These are phyloP conservation scores for Rhinogobius similis DNA, from an alignment of 2,113 vertebrate genomes.

Conservation along the genomic window DNA sequence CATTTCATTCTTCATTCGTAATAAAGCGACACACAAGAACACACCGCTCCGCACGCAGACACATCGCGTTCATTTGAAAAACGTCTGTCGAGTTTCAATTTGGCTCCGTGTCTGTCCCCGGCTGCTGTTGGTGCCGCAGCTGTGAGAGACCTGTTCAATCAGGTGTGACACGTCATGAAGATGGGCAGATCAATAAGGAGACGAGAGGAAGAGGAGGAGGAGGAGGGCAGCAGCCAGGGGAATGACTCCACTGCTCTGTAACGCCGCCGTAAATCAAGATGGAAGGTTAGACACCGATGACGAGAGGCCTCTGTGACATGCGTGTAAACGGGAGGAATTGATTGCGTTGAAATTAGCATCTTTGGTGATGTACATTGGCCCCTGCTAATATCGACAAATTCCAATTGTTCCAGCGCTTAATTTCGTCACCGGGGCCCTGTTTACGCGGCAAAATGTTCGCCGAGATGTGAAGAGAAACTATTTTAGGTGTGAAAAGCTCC, in stretches of 20 bases:
- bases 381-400: background rate
- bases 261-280: conserved; percentile 41
- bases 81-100: conserved; percentile 53
- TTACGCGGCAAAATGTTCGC: too few relatives aligned
- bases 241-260: conserved; percentile 31
- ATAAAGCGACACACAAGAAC: too few relatives aligned
- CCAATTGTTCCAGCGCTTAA: background rate
- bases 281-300: conserved; percentile 15
- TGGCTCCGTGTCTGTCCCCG: conserved; percentile 23
- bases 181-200: conserved; percentile 66
- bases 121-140: conserved; percentile 44
- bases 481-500: too few relatives aligned
- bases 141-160: conserved; percentile 56
- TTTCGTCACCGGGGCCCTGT: too few relatives aligned
- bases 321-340: background rate
- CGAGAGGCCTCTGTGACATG: background rate
- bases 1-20: too few relatives aligned
- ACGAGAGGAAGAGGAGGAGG: conserved; percentile 15
- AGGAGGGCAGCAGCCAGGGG: conserved; percentile 18
- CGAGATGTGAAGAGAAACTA: too few relatives aligned
- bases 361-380: background rate
- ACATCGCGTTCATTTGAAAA: conserved; percentile 37
- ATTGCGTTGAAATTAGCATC: background rate
- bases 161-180: conserved; percentile 37
- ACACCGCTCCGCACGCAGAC: background rate